Conservation (phyloP, 1,140 invertebrate genomes). For the Rhopalosiphum maidis region DNA sequence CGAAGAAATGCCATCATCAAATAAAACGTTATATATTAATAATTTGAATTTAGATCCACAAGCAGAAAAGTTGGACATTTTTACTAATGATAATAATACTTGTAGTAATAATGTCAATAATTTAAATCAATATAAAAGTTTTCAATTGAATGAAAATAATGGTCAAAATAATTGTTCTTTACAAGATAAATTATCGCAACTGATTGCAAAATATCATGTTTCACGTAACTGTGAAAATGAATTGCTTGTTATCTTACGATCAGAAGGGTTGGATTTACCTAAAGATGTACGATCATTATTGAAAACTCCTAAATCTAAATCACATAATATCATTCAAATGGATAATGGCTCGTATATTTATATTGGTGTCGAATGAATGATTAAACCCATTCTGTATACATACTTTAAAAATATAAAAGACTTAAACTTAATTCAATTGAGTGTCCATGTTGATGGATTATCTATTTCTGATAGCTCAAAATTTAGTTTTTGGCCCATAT, state of each 20-base stretch:
- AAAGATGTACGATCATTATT: conserved; percentile 24
- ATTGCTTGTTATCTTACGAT: not conserved
- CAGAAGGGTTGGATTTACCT: not conserved
- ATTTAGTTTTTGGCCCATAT: conserved; percentile 25
- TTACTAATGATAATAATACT: not conserved
- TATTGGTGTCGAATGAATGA: not conserved
- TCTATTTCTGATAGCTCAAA: not conserved
- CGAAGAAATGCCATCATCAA: not conserved
- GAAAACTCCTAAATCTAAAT: not conserved
- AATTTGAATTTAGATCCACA: not conserved
- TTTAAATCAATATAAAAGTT: not conserved
- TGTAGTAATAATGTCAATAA: not conserved
- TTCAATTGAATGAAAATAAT: not conserved
- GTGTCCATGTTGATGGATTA: not conserved
- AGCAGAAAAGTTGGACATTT: not conserved
- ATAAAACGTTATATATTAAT: not conserved
- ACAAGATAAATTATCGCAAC: not conserved
- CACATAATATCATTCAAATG: not conserved
- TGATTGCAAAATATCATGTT: not conserved
- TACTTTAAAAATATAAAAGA: not conserved
- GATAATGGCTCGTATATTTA: not conserved
- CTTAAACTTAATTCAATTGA: not conserved
- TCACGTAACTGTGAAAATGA: not conserved
- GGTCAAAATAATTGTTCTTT: not conserved
- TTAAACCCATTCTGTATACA: not conserved